Conservation (phyloP, 2,797 vertebrate species). For the Tympanoctomys barrerae region DNA sequence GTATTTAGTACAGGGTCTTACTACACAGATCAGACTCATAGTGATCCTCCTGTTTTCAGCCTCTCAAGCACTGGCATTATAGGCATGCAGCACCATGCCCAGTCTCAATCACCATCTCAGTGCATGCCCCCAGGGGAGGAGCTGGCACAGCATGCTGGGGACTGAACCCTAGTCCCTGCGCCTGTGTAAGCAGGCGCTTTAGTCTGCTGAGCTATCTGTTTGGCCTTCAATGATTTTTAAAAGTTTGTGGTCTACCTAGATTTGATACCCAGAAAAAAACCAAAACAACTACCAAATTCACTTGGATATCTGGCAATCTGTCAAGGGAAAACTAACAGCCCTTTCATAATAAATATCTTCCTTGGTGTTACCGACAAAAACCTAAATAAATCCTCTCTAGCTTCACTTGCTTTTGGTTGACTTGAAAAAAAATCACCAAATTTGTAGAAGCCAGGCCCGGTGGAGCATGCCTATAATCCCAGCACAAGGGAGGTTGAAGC, state of each 20-base stretch:
- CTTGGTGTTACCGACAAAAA: background rate
- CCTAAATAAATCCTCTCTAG: background rate
- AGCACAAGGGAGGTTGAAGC: background rate
- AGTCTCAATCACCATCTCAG: too few relatives aligned
- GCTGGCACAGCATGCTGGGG: too few relatives aligned
- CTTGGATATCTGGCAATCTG: background rate
- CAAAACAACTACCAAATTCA: background rate
- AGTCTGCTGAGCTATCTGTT: too few relatives aligned
- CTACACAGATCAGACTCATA: too few relatives aligned
- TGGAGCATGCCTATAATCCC: background rate
- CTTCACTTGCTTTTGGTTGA: background rate
- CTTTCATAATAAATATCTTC: background rate
- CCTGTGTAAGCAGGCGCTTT: too few relatives aligned
- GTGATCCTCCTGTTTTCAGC: too few relatives aligned
- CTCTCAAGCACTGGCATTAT: too few relatives aligned
- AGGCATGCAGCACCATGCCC: too few relatives aligned
- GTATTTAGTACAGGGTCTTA: too few relatives aligned
- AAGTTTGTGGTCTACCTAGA: background rate
- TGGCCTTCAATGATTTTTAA: background rate
- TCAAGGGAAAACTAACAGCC: background rate
- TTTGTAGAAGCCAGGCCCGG: background rate
- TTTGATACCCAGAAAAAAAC: background rate
- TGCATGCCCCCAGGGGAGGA: too few relatives aligned
- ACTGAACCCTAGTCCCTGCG: too few relatives aligned
- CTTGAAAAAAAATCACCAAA: background rate